Evolutionary conservation across 2,113 vertebrate species (phyloP).

Genomic region (Syrmaticus mikado): DNA sequence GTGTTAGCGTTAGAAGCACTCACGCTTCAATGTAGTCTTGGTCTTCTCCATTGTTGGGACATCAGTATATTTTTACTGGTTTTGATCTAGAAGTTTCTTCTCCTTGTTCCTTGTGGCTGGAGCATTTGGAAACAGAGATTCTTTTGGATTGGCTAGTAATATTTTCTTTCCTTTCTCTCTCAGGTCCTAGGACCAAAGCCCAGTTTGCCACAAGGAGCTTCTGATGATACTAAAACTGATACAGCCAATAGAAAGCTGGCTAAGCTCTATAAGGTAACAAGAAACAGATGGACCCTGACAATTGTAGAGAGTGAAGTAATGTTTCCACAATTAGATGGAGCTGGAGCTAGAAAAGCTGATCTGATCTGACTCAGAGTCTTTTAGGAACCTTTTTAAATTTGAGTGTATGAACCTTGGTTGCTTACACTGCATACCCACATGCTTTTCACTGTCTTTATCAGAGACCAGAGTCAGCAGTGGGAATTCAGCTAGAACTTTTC

Average conservation of each 20-base stretch:
- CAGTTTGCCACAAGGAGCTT: conserved; percentile 78
- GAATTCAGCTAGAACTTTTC: not conserved
- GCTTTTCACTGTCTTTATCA: not conserved
- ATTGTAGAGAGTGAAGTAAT: not conserved
- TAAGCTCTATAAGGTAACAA: conserved; percentile 93
- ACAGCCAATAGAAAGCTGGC: conserved; percentile 90
- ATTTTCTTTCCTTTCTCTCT: not conserved
- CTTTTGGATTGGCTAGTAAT: not conserved
- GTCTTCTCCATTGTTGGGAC: rapidly evolving
- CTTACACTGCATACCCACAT: rapidly evolving
- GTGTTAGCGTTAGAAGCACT: not conserved
- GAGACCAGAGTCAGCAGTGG: not conserved
- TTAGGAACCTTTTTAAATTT: not conserved
- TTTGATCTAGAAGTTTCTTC: not conserved
- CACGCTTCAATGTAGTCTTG: not conserved
- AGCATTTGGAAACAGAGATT: not conserved
- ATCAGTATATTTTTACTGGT: not conserved
- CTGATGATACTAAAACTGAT: conserved; percentile 86
- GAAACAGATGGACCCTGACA: not conserved
- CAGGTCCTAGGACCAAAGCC: conserved; percentile 94
- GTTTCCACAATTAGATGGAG: not conserved
- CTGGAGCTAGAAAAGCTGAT: not conserved
- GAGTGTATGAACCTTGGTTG: not conserved
- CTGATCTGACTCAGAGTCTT: not conserved
- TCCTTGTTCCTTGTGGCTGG: not conserved